phyloP scores from a whole-genome alignment of 2,797 vertebrate genomes.

The Antennarius maculatus region DNA sequence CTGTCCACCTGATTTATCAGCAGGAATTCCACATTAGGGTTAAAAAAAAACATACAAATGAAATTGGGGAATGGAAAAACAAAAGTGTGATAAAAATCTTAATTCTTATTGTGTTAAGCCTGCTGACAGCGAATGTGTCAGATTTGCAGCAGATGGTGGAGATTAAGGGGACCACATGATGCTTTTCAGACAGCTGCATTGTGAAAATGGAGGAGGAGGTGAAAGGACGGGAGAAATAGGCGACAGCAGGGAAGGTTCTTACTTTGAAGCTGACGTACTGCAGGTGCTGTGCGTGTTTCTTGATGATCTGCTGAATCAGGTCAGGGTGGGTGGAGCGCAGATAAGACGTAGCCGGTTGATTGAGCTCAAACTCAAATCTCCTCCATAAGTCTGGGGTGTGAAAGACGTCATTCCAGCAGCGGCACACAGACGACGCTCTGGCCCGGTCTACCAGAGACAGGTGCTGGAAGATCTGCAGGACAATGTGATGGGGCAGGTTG shows the following conservation, averaged over 20 bases:
- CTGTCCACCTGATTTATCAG: slow-evolving; percentile 85
- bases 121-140: slow-evolving; percentile 33
- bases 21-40: slow-evolving; percentile 41
- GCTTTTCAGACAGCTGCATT: slow-evolving; percentile 34
- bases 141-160: slow-evolving; percentile 49
- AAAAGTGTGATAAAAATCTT: slow-evolving; percentile 35
- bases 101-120: slow-evolving; percentile 31
- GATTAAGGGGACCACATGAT: slow-evolving; percentile 33
- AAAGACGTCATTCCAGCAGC: slow-evolving; percentile 89
- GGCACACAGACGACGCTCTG: slow-evolving; percentile 86
- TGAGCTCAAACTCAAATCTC: slow-evolving; percentile 92
- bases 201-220: slow-evolving; percentile 34
- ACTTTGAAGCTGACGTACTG: slow-evolving; percentile 94
- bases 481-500: slow-evolving; percentile 84
- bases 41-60: neutral
- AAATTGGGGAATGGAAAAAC: slow-evolving; percentile 13
- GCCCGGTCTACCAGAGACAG: slow-evolving; percentile 88
- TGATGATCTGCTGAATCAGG: slow-evolving; percentile 94
- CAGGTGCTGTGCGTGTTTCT: slow-evolving; percentile 88
- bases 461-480: slow-evolving; percentile 88
- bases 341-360: slow-evolving; percentile 89
- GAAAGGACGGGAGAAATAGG: slow-evolving; percentile 16
- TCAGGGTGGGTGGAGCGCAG: slow-evolving; percentile 91
- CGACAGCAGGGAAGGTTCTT: slow-evolving; percentile 34
- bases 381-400: slow-evolving; percentile 92